Base-by-base conservation (phyloP, 2,113 vertebrate genomes). In the Colius striatus region DNA sequence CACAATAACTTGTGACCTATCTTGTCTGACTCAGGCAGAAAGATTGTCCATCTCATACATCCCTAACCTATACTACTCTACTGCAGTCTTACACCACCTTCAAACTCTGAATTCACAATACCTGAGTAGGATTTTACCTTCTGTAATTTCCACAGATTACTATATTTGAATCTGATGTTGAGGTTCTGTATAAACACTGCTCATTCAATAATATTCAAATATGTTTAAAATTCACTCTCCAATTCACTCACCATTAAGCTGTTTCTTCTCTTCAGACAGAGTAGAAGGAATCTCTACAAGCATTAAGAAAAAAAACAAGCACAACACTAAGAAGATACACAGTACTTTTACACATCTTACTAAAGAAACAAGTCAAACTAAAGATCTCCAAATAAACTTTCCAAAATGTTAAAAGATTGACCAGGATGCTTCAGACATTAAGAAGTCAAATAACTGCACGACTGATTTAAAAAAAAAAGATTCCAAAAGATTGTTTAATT, bases 211-310 rank as follows among this genome's bases (percentile, higher is more conserved):
- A 90, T 16, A 73, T 10, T 58, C 47, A 90, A 16, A 0, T 16
- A 58, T 62, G 10, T 63, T 54, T 47, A 54, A 88, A 41, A 83
- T 17, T 54, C 12, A 50, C 18, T 71, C 29, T 36, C 41, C 29
- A 63, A 41, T 47, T 84, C 3, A 3, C 72, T 87, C 58, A 98
- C 98, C 98, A 96, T 98, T 98, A 92, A 98, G 94, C 62, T 91
- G 73, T 80, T 95, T 97, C 92, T 96, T 97, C 86, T 97, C 96
- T 95, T 97, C 97, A 90, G 29, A 83, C 12, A 66, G 45, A 76
- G 71, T 5, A 78, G 85, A 68, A 73, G 84, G 82, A 94, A 55
- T 60, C 77, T 98, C 95, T 95, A 90, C 15, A 96, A 87, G 53
- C 38, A 97, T 88, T 79, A 89, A 95, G 92, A 83, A 96, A 87